phyloP scores from a whole-genome alignment of 2,113 vertebrate genomes.

The Syngnathus typhle region DNA sequence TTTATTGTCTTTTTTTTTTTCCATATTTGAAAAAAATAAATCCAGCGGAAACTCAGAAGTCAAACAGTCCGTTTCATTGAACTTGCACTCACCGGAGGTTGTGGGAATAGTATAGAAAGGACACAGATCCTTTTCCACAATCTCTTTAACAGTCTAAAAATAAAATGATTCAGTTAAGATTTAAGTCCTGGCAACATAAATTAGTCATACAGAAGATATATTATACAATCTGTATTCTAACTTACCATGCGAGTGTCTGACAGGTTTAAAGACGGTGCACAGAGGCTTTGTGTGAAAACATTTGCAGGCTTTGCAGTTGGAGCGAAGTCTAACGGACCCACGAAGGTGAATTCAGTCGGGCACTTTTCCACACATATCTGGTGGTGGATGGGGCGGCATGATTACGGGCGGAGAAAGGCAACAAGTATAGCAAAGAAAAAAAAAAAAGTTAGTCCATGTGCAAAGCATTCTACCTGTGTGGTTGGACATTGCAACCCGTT shows the following conservation, averaged over 20 bases:
- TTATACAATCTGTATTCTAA: not conserved
- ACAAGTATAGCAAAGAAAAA: not conserved
- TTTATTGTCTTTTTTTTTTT: not conserved
- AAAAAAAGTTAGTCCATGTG: not conserved
- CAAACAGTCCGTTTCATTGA: not conserved
- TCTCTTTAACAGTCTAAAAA: slow-evolving; percentile 53
- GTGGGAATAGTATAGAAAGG: slow-evolving; percentile 70
- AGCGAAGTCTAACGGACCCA: accelerated
- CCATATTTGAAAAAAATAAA: not conserved
- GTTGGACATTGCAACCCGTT: slow-evolving; percentile 81
- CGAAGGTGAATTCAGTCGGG: slow-evolving; percentile 35
- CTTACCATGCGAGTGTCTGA: slow-evolving; percentile 31
- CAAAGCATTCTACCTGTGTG: slow-evolving; percentile 68
- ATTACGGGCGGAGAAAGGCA: not conserved
- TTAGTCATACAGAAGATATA: not conserved
- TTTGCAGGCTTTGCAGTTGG: accelerated
- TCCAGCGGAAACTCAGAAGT: not conserved
- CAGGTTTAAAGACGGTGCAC: slow-evolving; percentile 69
- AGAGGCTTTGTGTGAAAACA: slow-evolving; percentile 52
- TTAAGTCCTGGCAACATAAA: not conserved
- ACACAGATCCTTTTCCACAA: slow-evolving; percentile 70
- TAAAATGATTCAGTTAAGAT: not conserved
- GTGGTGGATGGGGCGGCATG: not conserved
- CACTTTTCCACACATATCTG: slow-evolving; percentile 80
- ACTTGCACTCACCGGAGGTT: slow-evolving; percentile 62